Conservation (phyloP, 2,113 vertebrate genomes). For the Panthera tigris region DNA sequence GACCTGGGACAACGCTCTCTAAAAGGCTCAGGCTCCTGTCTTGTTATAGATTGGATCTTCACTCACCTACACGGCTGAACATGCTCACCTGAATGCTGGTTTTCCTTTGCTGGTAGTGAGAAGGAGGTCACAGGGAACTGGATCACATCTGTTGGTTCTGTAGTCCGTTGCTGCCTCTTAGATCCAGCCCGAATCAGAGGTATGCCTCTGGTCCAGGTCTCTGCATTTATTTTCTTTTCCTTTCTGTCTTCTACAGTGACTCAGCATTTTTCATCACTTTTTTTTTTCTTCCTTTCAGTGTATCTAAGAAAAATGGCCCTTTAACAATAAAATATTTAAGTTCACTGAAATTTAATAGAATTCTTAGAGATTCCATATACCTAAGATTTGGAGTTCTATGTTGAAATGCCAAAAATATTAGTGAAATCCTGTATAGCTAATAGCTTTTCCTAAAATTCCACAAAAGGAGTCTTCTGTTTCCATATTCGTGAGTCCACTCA, state of each 20-base stretch:
- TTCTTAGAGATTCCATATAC: conserved; percentile 5
- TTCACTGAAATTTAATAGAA: not conserved
- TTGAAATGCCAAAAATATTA: conserved; percentile 37
- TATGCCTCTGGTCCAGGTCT: not conserved
- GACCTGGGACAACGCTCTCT: not conserved
- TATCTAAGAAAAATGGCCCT: not conserved
- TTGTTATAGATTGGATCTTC: not conserved
- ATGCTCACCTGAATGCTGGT: not conserved
- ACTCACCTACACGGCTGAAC: not conserved
- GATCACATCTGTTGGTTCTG: not conserved
- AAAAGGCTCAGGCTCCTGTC: not conserved
- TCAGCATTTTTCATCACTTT: not conserved
- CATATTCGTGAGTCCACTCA: not conserved
- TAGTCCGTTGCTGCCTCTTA: not conserved
- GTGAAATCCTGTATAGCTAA: not conserved
- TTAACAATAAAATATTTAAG: conserved; percentile 5
- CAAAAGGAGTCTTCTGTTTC: not conserved
- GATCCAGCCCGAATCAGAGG: not conserved
- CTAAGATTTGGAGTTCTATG: not conserved
- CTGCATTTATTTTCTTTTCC: not conserved
- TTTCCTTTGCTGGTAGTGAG: not conserved
- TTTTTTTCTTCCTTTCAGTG: not conserved
- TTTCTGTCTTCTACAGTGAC: not conserved
- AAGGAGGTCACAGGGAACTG: not conserved
- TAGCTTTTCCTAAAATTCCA: not conserved